Evolutionary conservation across 2,797 vertebrate species (phyloP), one percentile per base, ranked within the genome.

Genomic region (Dicrostonyx torquatus): DNA sequence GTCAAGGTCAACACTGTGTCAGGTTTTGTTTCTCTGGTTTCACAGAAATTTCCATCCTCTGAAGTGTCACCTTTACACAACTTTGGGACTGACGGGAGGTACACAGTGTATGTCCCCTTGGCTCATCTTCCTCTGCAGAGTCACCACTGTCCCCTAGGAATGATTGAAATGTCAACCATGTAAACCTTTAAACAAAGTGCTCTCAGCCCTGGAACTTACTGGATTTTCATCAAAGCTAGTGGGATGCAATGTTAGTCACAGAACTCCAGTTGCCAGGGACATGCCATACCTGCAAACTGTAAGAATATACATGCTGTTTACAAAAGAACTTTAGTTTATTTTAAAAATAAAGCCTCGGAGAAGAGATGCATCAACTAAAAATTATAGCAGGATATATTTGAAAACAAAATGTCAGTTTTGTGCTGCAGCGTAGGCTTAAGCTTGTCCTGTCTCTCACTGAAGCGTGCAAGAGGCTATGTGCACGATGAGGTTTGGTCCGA

Each of bases 401-500:
- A 50, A 87, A 45, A 87, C 55, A 72, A 80, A 79, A 93, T 17
- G 11, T 89, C 60, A 43, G 2, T 60, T 75, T 95, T 87, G 78
- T 43, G 13, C n/a, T 48, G 45, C 20, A 90, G 43, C 37, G 83
- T 17, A 45, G 88, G 53, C 58, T 94, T 45, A 73, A 90, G 43
- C 78, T 95, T 87, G 24, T 93, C 50, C 40, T 85, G 2, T 55
- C 34, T 87, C 92, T 85, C 45, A 40, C 2, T 29, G 29, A 18
- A 89, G 78, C n/a, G 53, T 45, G 75, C 48, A 55, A 86, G 90
- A 94, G 26, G 77, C 88, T 89, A 9, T 72, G 15, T 91, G 83
- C 58, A 60, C 60, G 2, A 73, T 76, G 26, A 83, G 78, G 53
- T 89, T 85, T 94, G 18, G 79, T 92, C n/a, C n/a, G 15, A 14